Base-by-base conservation (phyloP, 2,888 invertebrate genomes). In the Trichogramma evanescens region DNA sequence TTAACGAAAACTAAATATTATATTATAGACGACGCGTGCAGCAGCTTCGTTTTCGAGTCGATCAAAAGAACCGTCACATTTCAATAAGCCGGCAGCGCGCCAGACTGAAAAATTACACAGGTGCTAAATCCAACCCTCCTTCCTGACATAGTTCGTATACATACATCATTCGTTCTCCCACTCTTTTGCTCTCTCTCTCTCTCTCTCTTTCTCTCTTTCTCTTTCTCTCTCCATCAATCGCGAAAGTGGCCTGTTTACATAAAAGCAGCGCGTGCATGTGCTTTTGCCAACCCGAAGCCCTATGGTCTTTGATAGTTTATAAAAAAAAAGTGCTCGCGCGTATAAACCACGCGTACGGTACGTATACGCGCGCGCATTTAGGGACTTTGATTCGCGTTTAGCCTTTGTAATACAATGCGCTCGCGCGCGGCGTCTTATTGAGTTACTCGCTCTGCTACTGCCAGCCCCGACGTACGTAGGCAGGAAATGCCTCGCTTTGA, bases 351-450 rank as follows among this genome's bases (percentile, higher is more conserved):
- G 26, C 26, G 26, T 26, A 26, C 26, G 26, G 26, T 26, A 26
- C 26, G 57, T 51, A 49, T 60, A 64, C 59, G 65, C 62, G 66
- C 66, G 69, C 66, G 57, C 59, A 69, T 71, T 61, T 61, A 71
- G 68, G 69, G 69, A 71, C 71, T 70, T 71, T 70, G 69, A 73
- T 73, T 73, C 73, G 72, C 64, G 61, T 64, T n/a, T 46, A 46
- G 46, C 71, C 69, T 72, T 74, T 70, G 72, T 70, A 72, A 73
- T 68, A 61, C 65, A 64, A 72, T 59, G 65, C 67, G 54, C 49
- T 13, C 6, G 26, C 26, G 26, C 26, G 38, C 54, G 39, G 59
- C 49, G 45, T 58, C 59, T 62, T 61, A 59, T 61, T 57, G 56
- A 48, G 59, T 62, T 63, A 59, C 61, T 50, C 9, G 41, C 50